Base-by-base conservation (phyloP, 1,140 invertebrate genomes). In the Argopecten irradians region DNA sequence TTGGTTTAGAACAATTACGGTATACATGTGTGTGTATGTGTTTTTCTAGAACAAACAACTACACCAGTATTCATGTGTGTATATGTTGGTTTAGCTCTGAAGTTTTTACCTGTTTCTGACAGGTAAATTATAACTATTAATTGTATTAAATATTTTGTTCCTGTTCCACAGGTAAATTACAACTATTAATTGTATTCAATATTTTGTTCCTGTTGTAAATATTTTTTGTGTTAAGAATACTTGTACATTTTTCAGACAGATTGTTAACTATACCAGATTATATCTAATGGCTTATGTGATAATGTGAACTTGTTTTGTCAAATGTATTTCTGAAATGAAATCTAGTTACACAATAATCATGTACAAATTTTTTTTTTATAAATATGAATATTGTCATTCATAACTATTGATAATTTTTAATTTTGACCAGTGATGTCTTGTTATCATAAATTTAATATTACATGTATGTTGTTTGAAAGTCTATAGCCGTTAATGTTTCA, bases 281-380 rank as follows among this genome's bases (percentile, higher is more conserved):
- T 71, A 71, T 71, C 22, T 71, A 22, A 28, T 71, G 55, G 55
- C n/a, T 71, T 71, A 71, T 71, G 55, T 71, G 55, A 71, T 71
- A 71, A n/a, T 16, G n/a, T 28, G 5, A 71, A 28, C 28, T 22
- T 71, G 55, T 28, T 71, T 71, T 71, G 55, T 71, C n/a, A 71
- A 11, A 71, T 8, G 55, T 71, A n/a, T n/a, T n/a, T 71, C 22
- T 28, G 55, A 71, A 22, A 3, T n/a, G n/a, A 11, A 71, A 28
- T 71, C n/a, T 28, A n/a, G 55, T 28, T n/a, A 28, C 19, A 16
- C 55, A 71, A 71, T 11, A 16, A 28, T 71, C 28, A 28, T 71
- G 14, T n/a, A 71, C 28, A 71, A n/a, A 28, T 71, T 22, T 71
- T 11, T 5, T 28, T 71, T 8, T 7, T 1, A 71, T 28, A 28